These are phyloP conservation scores for Tenebrio molitor DNA, from an alignment of 1,140 invertebrate genomes.

Conservation along the genomic window DNA sequence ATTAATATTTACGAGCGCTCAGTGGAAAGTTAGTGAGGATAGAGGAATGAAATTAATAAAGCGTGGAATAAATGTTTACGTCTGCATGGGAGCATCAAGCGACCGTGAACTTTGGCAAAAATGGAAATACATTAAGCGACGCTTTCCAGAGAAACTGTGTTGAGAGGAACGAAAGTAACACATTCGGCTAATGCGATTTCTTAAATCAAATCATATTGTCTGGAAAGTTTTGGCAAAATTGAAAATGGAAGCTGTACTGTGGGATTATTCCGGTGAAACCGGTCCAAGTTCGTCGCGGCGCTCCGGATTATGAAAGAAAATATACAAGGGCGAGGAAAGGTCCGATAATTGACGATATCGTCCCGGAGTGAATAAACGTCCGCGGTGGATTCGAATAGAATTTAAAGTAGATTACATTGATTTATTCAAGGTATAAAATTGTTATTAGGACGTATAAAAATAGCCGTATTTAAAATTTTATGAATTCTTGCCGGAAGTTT, in stretches of 20 bases:
- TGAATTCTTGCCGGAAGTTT: conserved; percentile 32
- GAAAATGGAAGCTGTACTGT: conserved; percentile 19
- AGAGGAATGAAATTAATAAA: background rate
- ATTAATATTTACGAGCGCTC: background rate
- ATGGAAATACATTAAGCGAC: background rate
- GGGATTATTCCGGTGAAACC: conserved; percentile 17
- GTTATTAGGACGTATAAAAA: conserved; percentile 24
- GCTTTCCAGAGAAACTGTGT: background rate
- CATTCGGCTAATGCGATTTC: conserved; percentile 7
- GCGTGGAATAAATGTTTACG: conserved; percentile 1
- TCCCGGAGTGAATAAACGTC: no score
- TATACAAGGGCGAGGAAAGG: background rate
- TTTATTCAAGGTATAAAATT: background rate
- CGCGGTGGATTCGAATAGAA: no score
- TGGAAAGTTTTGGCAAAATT: conserved; percentile 24
- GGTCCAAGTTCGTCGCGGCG: background rate
- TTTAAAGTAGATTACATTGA: background rate
- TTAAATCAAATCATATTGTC: conserved; percentile 30
- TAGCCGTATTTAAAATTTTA: conserved; percentile 20
- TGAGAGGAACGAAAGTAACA: background rate
- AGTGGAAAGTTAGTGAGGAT: background rate
- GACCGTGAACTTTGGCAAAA: background rate
- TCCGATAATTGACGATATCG: background rate
- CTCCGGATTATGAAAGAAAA: background rate
- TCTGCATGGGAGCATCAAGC: background rate